A percentile compares a stretch with the other conserved stretches of the same genome.
Conservation (phyloP, 2,113 vertebrate genomes). For the Brachypodius melanocephalos region DNA sequence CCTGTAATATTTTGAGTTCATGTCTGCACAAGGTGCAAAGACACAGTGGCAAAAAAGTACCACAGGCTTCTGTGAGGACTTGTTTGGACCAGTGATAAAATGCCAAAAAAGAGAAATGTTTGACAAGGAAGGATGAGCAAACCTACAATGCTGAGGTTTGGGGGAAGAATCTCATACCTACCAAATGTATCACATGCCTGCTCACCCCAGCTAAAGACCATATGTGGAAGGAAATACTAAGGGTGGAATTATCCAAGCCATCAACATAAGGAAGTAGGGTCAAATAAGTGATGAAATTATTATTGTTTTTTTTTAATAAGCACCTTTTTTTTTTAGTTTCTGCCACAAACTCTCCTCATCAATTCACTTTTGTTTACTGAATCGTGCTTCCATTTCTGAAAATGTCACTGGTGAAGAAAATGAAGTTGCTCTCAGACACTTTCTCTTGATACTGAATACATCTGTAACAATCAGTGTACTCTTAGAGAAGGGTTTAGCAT, state of each 20-base stretch:
- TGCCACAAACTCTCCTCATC: background rate
- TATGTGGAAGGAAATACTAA: background rate
- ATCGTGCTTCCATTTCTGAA: background rate
- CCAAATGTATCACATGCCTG: background rate
- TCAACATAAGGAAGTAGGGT: background rate
- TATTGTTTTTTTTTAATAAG: background rate
- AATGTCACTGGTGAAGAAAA: background rate
- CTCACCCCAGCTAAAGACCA: background rate
- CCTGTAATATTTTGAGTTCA: background rate
- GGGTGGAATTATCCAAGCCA: background rate
- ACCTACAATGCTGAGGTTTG: background rate
- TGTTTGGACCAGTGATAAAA: slow-evolving; percentile 9
- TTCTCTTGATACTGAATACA: background rate
- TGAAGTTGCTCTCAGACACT: background rate
- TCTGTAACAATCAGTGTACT: background rate
- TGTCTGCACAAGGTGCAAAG: background rate
- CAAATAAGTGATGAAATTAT: background rate
- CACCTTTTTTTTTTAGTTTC: background rate
- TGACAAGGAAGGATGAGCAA: background rate
- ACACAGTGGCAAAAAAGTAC: background rate
- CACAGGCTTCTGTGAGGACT: background rate
- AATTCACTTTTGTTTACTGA: background rate
- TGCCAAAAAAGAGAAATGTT: background rate
- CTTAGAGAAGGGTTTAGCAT: background rate
- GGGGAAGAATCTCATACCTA: background rate